Base-by-base conservation (phyloP, 2,888 invertebrate genomes). In the Tinea trinotella region DNA sequence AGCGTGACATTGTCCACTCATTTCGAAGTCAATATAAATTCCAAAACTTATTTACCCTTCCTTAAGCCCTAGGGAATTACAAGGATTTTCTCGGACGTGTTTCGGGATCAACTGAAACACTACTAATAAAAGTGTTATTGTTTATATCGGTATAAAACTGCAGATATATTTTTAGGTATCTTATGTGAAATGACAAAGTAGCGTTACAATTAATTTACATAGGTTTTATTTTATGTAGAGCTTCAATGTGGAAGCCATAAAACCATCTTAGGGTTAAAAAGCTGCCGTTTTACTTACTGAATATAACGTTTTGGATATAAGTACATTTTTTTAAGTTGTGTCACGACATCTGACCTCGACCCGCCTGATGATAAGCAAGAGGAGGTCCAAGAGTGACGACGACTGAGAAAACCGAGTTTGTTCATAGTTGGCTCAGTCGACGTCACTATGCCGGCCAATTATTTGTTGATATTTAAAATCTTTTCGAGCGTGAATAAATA, bases 11-110 rank as follows among this genome's bases (percentile, higher is more conserved):
- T 65, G 68, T 68, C 66, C 66, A 68, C 68, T 68, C 69, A 68
- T 62, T 65, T 66, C 59, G 55, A 63, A 71, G 71, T 74, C 68
- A 74, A 75, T 74, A 72, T n/a, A 70, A 68, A 67, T 64, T 66
- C 58, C 67, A 61, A 65, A 60, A 68, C 67, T 70, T 73, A 72
- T 72, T 13, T 69, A 64, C 62, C 65, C 57, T 55, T 35, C 10
- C 5, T 35, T 12, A 53, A 60, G 67, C 71, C 64, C 63, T 59
- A 53, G 66, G 64, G 71, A 67, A 59, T 53, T 59, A 35, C 10
- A 7, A 12, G 35, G n/a, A 35, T 35, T 35, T 35, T 57, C 49
- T 56, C 59, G 56, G 57, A 58, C 58, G 57, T 59, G 64, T 70
- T 71, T 63, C 61, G 52, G 20, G 52, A 22, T 22, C 22, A 22